phyloP scores from a whole-genome alignment of 2,113 vertebrate genomes.

The Morone chrysops region DNA sequence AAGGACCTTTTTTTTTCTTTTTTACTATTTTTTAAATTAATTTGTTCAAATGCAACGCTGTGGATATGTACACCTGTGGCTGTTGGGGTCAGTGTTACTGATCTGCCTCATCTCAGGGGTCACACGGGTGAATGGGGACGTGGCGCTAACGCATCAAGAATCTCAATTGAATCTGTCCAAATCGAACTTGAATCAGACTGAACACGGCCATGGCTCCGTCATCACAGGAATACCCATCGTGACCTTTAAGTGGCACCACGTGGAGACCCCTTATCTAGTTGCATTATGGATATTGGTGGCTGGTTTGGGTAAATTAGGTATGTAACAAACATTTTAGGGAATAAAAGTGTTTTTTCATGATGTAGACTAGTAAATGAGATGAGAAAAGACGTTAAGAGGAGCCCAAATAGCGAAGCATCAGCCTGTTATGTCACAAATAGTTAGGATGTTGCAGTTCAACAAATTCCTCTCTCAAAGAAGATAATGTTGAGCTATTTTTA shows the following conservation, averaged over 20 bases:
- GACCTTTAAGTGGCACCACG: conserved; percentile 90
- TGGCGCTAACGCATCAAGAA: background rate
- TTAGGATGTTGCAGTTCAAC: background rate
- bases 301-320: conserved; percentile 92
- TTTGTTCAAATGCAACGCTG: conserved; percentile 51
- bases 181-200: background rate
- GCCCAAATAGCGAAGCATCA: background rate
- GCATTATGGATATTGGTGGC: conserved; percentile 91
- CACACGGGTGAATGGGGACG: background rate
- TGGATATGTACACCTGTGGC: conserved; percentile 26
- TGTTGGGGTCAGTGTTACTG: conserved; percentile 59
- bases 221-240: conserved; percentile 84
- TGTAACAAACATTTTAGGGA: conserved; percentile 38
- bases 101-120: conserved; percentile 15
- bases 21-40: background rate
- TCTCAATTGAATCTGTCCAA: background rate
- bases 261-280: conserved; percentile 88
- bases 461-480: background rate
- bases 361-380: background rate
- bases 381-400: background rate
- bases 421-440: background rate
- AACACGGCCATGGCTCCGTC: conserved; percentile 2
- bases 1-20: background rate
- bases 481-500: conserved; percentile 15
- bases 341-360: background rate